Percentiles rank a stretch among this genome's conserved stretches.
These are phyloP conservation scores for Drosophila pseudotalamancana DNA, from an alignment of 2,888 invertebrate genomes.

Conservation along the genomic window DNA sequence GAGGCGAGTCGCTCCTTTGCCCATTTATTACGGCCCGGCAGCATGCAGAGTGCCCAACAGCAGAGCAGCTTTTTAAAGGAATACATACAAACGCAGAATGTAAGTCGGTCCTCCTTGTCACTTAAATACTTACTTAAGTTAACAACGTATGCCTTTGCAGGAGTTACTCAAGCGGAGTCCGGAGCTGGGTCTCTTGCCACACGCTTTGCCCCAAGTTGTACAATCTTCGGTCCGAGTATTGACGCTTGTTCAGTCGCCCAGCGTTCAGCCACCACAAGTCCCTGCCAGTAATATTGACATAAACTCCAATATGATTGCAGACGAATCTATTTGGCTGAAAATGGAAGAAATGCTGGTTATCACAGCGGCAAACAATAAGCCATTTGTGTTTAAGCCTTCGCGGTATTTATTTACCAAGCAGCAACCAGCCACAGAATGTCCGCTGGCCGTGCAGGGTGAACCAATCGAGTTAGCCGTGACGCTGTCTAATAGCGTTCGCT, in stretches of 20 bases:
- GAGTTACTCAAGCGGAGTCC: conserved; percentile 81
- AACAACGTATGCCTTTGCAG: conserved; percentile 44
- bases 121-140: too few species aligned
- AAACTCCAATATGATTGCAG: conserved; percentile 82
- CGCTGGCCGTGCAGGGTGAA: conserved; percentile 91
- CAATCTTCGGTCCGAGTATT: conserved; percentile 89
- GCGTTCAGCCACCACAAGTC: conserved; percentile 72
- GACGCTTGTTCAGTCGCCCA: conserved; percentile 80
- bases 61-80: conserved; percentile 94
- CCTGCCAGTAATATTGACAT: conserved; percentile 83
- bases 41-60: conserved; percentile 89
- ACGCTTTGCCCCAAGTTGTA: conserved; percentile 91
- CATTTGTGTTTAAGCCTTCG: conserved; percentile 92
- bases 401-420: conserved; percentile 89
- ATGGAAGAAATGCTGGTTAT: conserved; percentile 91
- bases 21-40: conserved; percentile 89
- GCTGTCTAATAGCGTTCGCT: conserved; percentile 85
- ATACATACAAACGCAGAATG: conserved; percentile 93
- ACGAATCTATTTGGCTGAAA: conserved; percentile 88
- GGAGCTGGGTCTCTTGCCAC: conserved; percentile 85
- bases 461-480: conserved; percentile 89
- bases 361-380: conserved; percentile 88
- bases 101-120: conserved; percentile 81
- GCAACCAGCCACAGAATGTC: conserved; percentile 87
- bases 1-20: conserved; percentile 91